Base-by-base conservation (phyloP, 2,888 invertebrate species). In the Caenorhabditis becei region DNA sequence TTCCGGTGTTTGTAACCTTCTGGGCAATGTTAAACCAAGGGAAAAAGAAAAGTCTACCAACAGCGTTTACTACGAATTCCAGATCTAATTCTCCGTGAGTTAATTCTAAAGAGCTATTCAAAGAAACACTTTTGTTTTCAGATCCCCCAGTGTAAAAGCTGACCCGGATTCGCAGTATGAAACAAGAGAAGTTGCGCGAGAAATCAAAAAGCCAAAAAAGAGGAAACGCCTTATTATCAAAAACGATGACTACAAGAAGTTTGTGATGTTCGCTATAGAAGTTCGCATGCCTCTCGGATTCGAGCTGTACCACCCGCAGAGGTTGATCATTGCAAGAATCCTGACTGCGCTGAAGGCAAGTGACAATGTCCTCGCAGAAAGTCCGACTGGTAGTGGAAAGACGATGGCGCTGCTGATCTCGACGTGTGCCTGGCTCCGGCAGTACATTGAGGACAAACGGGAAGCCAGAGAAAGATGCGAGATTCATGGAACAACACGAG, bases 351-450 rank as follows among this genome's bases (percentile, higher is more conserved):
- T 95, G 63, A 93, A 93, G 63, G 93, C 92, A 4, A 88, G 92
- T 23, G 92, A 94, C 84, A 94, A 95, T 91, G 95, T 95, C 83
- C 92, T 95, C 11, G 91, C 95, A 74, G 95, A 95, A 89, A 95
- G 95, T 91, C 95, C 95, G 0, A 95, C 95, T 0, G 95, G 95
- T 0, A 95, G 95, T 0, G 95, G 89, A 18, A 95, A 95, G 91
- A 95, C 95, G 0, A 91, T 95, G 82, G 95, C 95, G 0, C 91
- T 95, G 14, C 93, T 95, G 0, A 95, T 95, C 88, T 93, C 94
- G 11, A 93, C 94, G 0, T 92, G 95, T 16, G 94, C 95, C 0
- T 95, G 95, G 95, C 94, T 94, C 79, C 92, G 93, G 63, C 62
- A 82, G 16, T 88, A 90, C 69, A 81, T 87, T 16, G 61, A 78